phyloP scores from a whole-genome alignment of 2,797 vertebrate species.

The Sus cebifrons region DNA sequence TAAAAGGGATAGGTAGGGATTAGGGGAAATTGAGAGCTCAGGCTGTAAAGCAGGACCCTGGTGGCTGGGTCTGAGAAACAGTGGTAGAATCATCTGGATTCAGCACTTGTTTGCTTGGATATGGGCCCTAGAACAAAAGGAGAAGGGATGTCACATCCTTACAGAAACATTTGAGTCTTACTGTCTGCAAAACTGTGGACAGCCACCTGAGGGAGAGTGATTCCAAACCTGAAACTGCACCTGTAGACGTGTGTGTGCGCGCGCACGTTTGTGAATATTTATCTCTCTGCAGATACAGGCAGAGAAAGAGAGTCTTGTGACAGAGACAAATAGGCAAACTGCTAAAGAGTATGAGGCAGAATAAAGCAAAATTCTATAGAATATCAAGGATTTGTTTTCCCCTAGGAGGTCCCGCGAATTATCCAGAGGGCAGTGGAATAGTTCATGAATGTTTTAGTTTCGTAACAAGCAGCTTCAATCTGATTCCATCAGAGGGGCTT shows the following conservation, averaged over 20 bases:
- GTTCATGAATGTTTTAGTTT: neutral
- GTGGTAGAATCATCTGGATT: neutral
- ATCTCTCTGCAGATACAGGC: neutral
- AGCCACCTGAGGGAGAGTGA: neutral
- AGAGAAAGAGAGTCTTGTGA: neutral
- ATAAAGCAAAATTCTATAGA: neutral
- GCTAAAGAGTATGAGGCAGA: neutral
- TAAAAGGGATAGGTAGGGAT: neutral
- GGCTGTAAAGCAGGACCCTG: neutral
- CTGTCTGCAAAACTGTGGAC: neutral
- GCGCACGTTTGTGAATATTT: no score
- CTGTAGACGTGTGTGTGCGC: neutral
- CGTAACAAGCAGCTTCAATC: neutral
- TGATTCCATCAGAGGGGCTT: neutral
- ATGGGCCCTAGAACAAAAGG: neutral
- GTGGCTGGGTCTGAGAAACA: neutral
- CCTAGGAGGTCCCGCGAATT: neutral
- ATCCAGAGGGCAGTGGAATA: neutral
- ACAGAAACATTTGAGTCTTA: neutral
- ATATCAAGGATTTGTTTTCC: neutral
- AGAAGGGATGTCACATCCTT: neutral
- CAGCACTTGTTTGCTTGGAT: neutral
- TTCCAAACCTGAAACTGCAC: neutral
- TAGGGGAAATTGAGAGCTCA: neutral
- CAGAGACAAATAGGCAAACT: neutral